Conservation (phyloP, 2,888 invertebrate genomes). For the Oegoconia quadripuncta region DNA sequence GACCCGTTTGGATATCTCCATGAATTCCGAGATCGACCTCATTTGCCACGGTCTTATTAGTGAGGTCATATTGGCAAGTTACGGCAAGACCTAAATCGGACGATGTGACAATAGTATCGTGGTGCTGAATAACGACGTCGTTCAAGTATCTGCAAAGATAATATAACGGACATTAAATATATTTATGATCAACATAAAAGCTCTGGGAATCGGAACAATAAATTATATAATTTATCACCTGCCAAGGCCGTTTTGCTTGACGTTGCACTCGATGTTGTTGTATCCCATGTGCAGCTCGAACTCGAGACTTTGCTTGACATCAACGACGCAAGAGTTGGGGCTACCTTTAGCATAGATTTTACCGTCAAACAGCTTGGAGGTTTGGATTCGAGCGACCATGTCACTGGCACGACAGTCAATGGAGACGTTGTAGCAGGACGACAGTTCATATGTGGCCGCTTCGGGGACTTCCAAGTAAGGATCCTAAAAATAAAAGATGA, state of each 20-base stretch:
- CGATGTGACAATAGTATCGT: slow-evolving; percentile 96
- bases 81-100: slow-evolving; percentile 95
- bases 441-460: slow-evolving; percentile 94
- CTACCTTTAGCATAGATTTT: slow-evolving; percentile 97
- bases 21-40: slow-evolving; percentile 94
- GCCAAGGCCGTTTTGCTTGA: slow-evolving; percentile 92
- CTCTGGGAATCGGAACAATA: not conserved
- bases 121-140: slow-evolving; percentile 96
- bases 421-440: slow-evolving; percentile 96
- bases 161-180: slow-evolving; percentile 9
- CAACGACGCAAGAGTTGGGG: slow-evolving; percentile 94
- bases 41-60: slow-evolving; percentile 95
- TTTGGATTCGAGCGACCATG: slow-evolving; percentile 95
- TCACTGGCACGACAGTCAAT: slow-evolving; percentile 95
- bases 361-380: slow-evolving; percentile 94
- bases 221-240: slow-evolving; percentile 58
- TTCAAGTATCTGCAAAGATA: slow-evolving; percentile 83
- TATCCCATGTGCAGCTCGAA: slow-evolving; percentile 96
- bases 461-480: slow-evolving; percentile 94
- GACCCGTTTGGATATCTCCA: slow-evolving; percentile 91
- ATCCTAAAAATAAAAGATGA: slow-evolving; percentile 74
- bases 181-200: slow-evolving; percentile 2
- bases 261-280: slow-evolving; percentile 95
- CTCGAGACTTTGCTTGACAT: slow-evolving; percentile 92
- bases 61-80: slow-evolving; percentile 95